These are phyloP conservation scores for Podiceps cristatus DNA, from an alignment of 2,113 vertebrate species.

Conservation along the genomic window DNA sequence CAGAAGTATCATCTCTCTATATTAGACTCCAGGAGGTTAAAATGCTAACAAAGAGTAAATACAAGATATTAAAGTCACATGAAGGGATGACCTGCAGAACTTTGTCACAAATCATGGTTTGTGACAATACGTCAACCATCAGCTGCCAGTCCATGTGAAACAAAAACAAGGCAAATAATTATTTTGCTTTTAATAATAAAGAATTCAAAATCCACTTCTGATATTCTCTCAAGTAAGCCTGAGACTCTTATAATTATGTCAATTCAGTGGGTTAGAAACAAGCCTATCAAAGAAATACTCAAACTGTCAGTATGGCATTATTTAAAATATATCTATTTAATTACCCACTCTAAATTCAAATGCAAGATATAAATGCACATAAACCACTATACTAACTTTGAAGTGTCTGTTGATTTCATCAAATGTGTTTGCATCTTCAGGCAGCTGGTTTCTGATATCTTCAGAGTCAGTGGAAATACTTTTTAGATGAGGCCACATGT, in stretches of 20 bases:
- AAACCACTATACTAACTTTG: conserved; percentile 73
- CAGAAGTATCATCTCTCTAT: accelerated
- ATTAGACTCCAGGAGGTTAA: not conserved
- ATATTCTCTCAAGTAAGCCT: not conserved
- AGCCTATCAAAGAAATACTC: not conserved
- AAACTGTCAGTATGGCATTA: not conserved
- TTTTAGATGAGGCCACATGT: conserved; percentile 81
- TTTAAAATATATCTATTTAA: not conserved
- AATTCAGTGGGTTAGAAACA: not conserved
- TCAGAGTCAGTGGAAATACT: conserved; percentile 85
- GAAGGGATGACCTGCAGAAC: not conserved
- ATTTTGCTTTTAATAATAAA: not conserved
- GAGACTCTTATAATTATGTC: not conserved
- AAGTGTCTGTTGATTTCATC: conserved; percentile 81
- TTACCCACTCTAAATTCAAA: not conserved
- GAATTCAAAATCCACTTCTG: not conserved
- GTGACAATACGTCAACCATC: not conserved
- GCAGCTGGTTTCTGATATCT: conserved; percentile 82
- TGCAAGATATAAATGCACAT: not conserved
- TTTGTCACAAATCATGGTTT: not conserved
- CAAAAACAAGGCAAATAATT: not conserved
- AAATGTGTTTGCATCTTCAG: conserved; percentile 69
- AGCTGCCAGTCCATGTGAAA: not conserved
- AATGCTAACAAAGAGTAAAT: not conserved
- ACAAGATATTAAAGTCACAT: not conserved